Base-by-base conservation (phyloP, 2,888 invertebrate species). In the Scaeva pyrastri region DNA sequence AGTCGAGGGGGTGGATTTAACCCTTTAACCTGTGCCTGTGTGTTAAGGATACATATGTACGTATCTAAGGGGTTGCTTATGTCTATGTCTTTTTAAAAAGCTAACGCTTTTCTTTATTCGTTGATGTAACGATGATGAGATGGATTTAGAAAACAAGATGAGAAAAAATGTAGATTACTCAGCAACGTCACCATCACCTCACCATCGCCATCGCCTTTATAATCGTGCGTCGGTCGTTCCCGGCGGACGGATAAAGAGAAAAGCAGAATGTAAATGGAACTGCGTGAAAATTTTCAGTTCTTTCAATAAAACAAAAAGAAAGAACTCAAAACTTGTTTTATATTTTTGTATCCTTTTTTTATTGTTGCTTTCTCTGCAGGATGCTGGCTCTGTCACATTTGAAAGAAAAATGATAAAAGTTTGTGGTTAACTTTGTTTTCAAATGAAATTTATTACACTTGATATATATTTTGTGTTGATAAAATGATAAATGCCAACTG, bases 381-480 rank as follows among this genome's bases (percentile, higher is more conserved):
- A n/a, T 21, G 36, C 77, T 39, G 48, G 1, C 60, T n/a, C 45
- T 76, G 80, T 68, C 85, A 80, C 80, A 72, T 85, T 52, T 19
- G 81, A 68, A 81, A 70, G 81, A 85, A 81, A 85, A 81, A 81
- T 85, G 85, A 73, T 76, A 80, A 85, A 81, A 85, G 55, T 81
- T 85, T 85, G 52, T 50, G 70, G 62, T 77, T 43, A 85, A 85
- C 72, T 85, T 81, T 81, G 70, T 85, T 70, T 77, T 68, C 73
- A 81, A 81, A 85, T 85, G 48, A 72, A 85, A 85, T 85, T 85
- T 85, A 81, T 85, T 81, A 70, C n/a, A n/a, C 84, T 66, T 73
- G 58, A 72, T 75, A 76, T 75, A 76, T 76, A 72, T 75, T 75
- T 64, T 80, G 76, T 76, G 66, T 68, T 76, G 71, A 80, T 81